Conservation (phyloP, 1,140 invertebrate genomes). For the Vollenhovia emeryi region DNA sequence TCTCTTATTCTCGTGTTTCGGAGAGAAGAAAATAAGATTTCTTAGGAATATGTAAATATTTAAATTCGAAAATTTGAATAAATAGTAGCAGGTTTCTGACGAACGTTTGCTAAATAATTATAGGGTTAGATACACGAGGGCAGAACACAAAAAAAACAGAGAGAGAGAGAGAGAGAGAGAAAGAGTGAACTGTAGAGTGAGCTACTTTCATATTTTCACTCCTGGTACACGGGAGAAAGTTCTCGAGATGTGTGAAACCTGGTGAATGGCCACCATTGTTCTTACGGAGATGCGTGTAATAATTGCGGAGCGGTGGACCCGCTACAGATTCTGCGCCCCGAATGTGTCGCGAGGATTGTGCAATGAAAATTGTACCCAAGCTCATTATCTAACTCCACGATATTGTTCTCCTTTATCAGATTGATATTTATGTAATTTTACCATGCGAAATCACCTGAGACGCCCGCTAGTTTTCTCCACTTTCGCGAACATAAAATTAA, state of each 20-base stretch:
- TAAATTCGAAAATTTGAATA: neutral
- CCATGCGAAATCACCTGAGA: neutral
- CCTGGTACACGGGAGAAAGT: slow-evolving; percentile 82
- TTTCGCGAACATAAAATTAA: neutral
- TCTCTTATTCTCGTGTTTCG: neutral
- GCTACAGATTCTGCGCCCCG: slow-evolving; percentile 10
- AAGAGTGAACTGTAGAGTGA: slow-evolving; percentile 76
- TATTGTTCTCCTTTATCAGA: slow-evolving; percentile 11
- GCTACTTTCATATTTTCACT: slow-evolving; percentile 86
- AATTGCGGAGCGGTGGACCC: slow-evolving; percentile 43
- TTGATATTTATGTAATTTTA: slow-evolving; percentile 21
- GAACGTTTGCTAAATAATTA: slow-evolving; percentile 13
- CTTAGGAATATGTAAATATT: neutral
- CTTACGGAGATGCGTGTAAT: slow-evolving; percentile 73
- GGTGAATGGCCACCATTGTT: slow-evolving; percentile 77
- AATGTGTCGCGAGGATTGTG: slow-evolving; percentile 59
- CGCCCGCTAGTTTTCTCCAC: neutral
- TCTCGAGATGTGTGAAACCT: slow-evolving; percentile 82
- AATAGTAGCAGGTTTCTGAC: neutral
- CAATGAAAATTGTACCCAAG: slow-evolving; percentile 48
- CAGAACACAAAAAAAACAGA: neutral
- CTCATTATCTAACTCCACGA: slow-evolving; percentile 47
- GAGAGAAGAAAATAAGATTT: neutral
- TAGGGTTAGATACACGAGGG: slow-evolving; percentile 14
- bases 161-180: slow-evolving; percentile 67